Evolutionary conservation across 2,113 vertebrate species (phyloP), one percentile per base, ranked within the genome.

Genomic region (Bagarius yarrelli): DNA sequence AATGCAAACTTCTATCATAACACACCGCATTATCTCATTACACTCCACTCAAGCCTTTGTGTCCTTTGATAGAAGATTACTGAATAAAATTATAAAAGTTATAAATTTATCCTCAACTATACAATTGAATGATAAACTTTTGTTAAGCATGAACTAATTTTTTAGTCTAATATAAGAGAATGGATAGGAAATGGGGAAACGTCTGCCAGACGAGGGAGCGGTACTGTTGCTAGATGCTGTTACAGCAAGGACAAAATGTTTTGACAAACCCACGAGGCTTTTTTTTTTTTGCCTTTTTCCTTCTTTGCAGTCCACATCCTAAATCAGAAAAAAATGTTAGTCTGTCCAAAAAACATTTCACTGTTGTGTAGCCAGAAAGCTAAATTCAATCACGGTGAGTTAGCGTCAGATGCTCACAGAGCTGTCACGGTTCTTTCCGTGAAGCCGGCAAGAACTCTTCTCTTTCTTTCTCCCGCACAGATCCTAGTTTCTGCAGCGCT

Each of bases 261-360:
- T 86, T 89, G 89, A 91, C 88, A 91, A 89, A 88, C 84, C 84
- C 76, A 86, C 87, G 86, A 30, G 84, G 72, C 56, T 83, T 88
- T 81, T 84, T 50, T 73, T 83, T 73, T 15, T 32, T 66, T 40
- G 36, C 36, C 36, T 16, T n/a, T 52, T 70, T 44, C 70, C 53
- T 30, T 61, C 55, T 76, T 80, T 63, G 52, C 80, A 60, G 78
- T 78, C 83, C 32, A 83, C 69, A 77, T 87, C 80, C 84, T 85
- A 87, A 90, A 91, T 87, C 86, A 88, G 59, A 76, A 81, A 85
- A 47, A 86, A 86, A 85, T 89, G 89, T 89, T 86, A 87, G 44
- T 85, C 85, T 89, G 89, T 91, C 89, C 53, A 44, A n/a, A 88
- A 86, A 56, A 18, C 84, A 90, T 90, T 88, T 84, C 47, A 79